Percentiles rank a stretch among this genome's conserved stretches.
These are phyloP conservation scores for Drosophila flavopinicola DNA, from an alignment of 2,888 invertebrate species.

Conservation along the genomic window DNA sequence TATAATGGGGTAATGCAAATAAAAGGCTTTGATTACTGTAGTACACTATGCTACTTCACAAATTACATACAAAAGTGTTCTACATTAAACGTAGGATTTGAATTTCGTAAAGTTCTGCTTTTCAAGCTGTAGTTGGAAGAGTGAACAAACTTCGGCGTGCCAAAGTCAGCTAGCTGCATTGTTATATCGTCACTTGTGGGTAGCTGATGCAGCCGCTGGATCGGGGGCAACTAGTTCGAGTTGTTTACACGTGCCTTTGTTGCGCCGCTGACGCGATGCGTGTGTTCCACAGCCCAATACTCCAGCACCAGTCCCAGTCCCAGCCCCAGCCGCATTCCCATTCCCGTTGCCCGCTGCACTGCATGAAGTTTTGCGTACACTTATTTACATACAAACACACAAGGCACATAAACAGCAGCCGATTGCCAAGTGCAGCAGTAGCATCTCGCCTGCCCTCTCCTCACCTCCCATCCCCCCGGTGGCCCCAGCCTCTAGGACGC, in stretches of 20 bases:
- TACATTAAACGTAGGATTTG: no score
- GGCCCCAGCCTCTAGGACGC: slow-evolving; percentile 18
- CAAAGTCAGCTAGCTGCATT: slow-evolving; percentile 26
- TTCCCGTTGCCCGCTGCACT: slow-evolving; percentile 43
- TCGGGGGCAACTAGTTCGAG: slow-evolving; percentile 62
- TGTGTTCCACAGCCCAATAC: slow-evolving; percentile 57
- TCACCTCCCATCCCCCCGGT: background rate
- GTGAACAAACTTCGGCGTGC: slow-evolving; percentile 58
- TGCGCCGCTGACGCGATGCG: slow-evolving; percentile 75
- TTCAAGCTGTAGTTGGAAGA: slow-evolving; percentile 25
- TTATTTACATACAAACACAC: slow-evolving; percentile 76
- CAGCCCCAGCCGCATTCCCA: background rate
- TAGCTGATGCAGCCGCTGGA: slow-evolving; percentile 41
- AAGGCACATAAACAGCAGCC: slow-evolving; percentile 45
- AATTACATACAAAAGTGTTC: no score
- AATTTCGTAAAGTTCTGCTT: no score
- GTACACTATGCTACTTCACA: no score
- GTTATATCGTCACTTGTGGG: slow-evolving; percentile 72
- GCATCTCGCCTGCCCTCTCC: slow-evolving; percentile 2
- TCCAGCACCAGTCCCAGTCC: background rate
- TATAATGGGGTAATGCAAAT: no score
- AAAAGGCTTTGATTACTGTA: no score
- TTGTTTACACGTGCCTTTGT: slow-evolving; percentile 80
- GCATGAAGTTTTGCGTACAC: slow-evolving; percentile 78
- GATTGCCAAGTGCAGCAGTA: slow-evolving; percentile 66